phyloP scores from a whole-genome alignment of 1,140 invertebrate species.

The Cydia amplana region DNA sequence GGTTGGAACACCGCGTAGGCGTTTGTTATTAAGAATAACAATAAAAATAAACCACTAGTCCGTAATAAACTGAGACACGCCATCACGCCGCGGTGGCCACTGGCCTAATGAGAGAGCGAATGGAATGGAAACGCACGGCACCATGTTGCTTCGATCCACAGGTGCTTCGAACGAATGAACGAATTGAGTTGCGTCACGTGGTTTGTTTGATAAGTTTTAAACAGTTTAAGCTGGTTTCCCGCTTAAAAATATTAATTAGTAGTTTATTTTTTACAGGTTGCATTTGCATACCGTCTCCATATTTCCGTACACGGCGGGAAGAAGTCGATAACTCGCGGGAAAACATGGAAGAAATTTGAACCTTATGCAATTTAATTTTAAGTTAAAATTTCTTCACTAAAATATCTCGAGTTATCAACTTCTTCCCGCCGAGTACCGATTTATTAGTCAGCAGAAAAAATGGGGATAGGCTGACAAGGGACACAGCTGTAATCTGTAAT shows the following conservation, averaged over 20 bases:
- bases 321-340: too few relatives aligned
- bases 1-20: slow-evolving; percentile 52
- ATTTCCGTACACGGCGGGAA: too few relatives aligned
- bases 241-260: background rate
- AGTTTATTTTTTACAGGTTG: too few relatives aligned
- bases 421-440: too few relatives aligned
- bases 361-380: too few relatives aligned
- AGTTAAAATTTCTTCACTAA: too few relatives aligned
- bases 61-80: slow-evolving; percentile 52
- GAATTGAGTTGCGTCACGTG: background rate
- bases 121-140: slow-evolving; percentile 2
- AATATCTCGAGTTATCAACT: too few relatives aligned
- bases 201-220: background rate
- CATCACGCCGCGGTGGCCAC: slow-evolving; percentile 38
- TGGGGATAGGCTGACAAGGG: too few relatives aligned
- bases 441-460: too few relatives aligned
- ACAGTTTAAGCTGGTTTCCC: background rate
- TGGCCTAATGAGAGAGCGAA: slow-evolving; percentile 22
- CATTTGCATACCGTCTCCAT: too few relatives aligned
- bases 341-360: too few relatives aligned
- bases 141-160: slow-evolving; percentile 17
- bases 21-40: slow-evolving; percentile 64
- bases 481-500: too few relatives aligned
- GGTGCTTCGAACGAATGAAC: slow-evolving; percentile 1
- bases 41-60: slow-evolving; percentile 68